These are phyloP conservation scores for Peromyscus nudipes DNA, from an alignment of 2,797 vertebrate genomes.

Conservation along the genomic window DNA sequence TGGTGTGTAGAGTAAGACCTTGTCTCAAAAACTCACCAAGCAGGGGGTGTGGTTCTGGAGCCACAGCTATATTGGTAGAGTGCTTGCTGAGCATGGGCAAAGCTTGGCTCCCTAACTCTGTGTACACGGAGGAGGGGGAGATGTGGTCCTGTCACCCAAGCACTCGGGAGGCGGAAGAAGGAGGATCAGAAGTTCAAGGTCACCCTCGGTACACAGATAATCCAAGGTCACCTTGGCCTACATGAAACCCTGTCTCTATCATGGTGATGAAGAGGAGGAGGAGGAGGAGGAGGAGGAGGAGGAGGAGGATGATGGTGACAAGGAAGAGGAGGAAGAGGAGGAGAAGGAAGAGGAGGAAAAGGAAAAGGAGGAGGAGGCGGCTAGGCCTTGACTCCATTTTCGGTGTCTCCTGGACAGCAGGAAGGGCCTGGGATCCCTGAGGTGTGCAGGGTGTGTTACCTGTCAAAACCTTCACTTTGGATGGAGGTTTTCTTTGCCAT, in stretches of 20 bases:
- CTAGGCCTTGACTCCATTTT: neutral
- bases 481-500: neutral
- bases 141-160: neutral
- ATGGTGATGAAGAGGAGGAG: neutral
- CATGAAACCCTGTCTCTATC: neutral
- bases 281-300: neutral
- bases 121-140: no score
- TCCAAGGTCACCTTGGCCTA: neutral
- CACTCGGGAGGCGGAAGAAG: neutral
- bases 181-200: neutral
- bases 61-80: neutral
- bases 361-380: no score
- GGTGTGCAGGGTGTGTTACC: neutral
- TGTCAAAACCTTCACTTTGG: neutral
- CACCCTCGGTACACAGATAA: neutral
- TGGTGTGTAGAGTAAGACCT: neutral
- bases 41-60: no score
- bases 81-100: no score
- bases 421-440: neutral
- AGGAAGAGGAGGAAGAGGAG: no score
- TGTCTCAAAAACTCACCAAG: neutral
- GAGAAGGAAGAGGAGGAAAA: neutral
- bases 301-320: neutral
- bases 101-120: neutral
- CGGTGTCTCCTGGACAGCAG: neutral